A percentile compares a stretch with the other conserved stretches of the same genome.
These are phyloP conservation scores for Oncopeltus fasciatus DNA, from an alignment of 1,140 invertebrate genomes.

Conservation along the genomic window DNA sequence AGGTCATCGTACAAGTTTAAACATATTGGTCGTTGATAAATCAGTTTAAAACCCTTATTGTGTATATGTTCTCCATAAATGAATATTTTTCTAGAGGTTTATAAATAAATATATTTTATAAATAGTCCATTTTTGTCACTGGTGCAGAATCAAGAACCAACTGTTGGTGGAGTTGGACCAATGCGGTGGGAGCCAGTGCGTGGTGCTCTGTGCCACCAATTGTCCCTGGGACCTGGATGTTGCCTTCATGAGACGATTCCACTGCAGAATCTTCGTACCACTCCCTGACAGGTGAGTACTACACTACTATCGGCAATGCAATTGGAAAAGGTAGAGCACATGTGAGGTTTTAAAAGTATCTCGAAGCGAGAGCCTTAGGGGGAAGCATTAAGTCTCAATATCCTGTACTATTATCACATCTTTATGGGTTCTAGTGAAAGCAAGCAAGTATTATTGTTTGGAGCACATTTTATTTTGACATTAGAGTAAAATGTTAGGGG, in stretches of 20 bases:
- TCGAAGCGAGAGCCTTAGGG: neutral
- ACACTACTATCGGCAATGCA: slow-evolving; percentile 9
- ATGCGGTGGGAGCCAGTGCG: slow-evolving; percentile 25
- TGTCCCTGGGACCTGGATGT: slow-evolving; percentile 49
- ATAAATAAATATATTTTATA: too few relatives aligned
- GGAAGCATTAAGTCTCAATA: neutral
- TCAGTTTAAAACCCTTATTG: too few relatives aligned
- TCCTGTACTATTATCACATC: too few relatives aligned
- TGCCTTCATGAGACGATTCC: slow-evolving; percentile 43
- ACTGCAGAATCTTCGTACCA: slow-evolving; percentile 41
- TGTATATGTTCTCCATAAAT: too few relatives aligned
- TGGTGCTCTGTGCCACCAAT: slow-evolving; percentile 45
- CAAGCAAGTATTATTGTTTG: too few relatives aligned
- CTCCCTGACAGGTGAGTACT: slow-evolving; percentile 38
- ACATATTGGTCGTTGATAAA: too few relatives aligned
- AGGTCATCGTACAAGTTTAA: too few relatives aligned
- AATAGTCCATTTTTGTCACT: too few relatives aligned
- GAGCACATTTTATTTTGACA: too few relatives aligned
- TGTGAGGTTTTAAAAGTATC: slow-evolving; percentile 1
- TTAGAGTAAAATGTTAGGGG: too few relatives aligned
- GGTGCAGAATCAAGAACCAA: slow-evolving; percentile 21
- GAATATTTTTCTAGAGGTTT: too few relatives aligned
- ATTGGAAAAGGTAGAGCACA: slow-evolving; percentile 12
- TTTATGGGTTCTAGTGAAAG: too few relatives aligned
- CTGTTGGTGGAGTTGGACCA: slow-evolving; percentile 28